Percentiles rank a stretch among this genome's conserved stretches.
Evolutionary conservation across 2,888 invertebrate genomes (phyloP).

Genomic region (Crematogaster levior): DNA sequence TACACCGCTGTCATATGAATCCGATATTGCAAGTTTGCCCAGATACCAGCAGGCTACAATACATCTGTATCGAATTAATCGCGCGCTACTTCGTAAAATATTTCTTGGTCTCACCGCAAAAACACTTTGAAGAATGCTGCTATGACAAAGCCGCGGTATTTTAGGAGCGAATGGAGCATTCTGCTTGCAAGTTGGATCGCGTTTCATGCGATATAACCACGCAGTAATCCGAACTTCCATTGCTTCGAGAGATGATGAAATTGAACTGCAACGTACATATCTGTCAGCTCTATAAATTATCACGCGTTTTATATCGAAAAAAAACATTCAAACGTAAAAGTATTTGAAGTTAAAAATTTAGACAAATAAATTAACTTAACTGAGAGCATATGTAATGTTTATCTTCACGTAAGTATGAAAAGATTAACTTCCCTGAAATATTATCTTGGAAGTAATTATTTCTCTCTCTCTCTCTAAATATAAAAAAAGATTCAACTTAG

Average conservation of each 20-base stretch:
- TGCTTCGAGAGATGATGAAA: conserved; percentile 34
- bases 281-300: conserved; percentile 26
- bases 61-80: conserved; percentile 29
- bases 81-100: conserved; percentile 19
- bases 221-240: conserved; percentile 41
- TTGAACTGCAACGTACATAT: conserved; percentile 23
- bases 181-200: conserved; percentile 37
- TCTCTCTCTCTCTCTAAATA: no score
- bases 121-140: conserved; percentile 43
- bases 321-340: not conserved
- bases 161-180: conserved; percentile 43
- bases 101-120: conserved; percentile 13
- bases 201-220: conserved; percentile 31
- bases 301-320: not conserved
- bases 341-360: conserved; percentile 1
- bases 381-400: not conserved
- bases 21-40: conserved; percentile 13
- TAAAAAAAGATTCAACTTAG: not conserved
- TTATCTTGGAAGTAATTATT: not conserved
- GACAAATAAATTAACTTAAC: not conserved
- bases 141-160: conserved; percentile 45
- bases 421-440: not conserved
- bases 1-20: not conserved
- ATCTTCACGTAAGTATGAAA: not conserved
- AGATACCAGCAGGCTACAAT: not conserved